Evolutionary conservation across 2,797 vertebrate species (phyloP), one percentile per base, ranked within the genome.

Genomic region (Coregonus ussuriensis): DNA sequence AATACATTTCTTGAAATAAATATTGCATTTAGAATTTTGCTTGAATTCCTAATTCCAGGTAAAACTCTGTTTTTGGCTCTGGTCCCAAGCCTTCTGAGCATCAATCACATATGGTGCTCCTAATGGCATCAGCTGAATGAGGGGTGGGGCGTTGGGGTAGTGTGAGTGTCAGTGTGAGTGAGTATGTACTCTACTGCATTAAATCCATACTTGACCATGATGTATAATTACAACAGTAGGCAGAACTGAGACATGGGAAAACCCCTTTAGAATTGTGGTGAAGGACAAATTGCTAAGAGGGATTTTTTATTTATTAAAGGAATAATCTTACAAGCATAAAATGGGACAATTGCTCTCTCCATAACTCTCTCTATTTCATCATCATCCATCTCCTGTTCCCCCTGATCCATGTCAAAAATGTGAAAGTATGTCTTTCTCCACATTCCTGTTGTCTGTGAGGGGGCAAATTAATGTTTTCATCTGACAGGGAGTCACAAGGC

Each of bases 181-280:
- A 65, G 62, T 15, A 47, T 21, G 47, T 29, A 29, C 21, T 25
- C 25, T 52, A 54, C 51, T 56, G 52, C 5, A 72, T 16, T 51
- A 15, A 16, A 56, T 31, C 52, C 25, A 15, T 51, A n/a, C 68
- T 70, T 41, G n/a, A n/a, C 9, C 68, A 35, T 25, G 62, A 65
- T 65, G 68, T 70, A 41, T n/a, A 41, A 9, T 51, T 41, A 25
- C 68, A 70, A 70, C 37, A 51, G 41, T 70, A n/a, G n/a, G 68
- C 21, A 51, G 7, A 70, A 37, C 68, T 70, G 68, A 70, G 68
- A 70, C 68, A 41, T 35, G 25, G 25, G 31, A 72, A 25, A 29
- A 52, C 13, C 51, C 14, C 29, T 18, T 72, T 72, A 56, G 16
- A 72, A 54, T 54, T 54, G 71, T 71, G 47, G 41, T 9, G 69